Percentiles rank a stretch among this genome's conserved stretches.
These are phyloP conservation scores for Caradrina clavipalpis DNA, from an alignment of 2,888 invertebrate genomes.

Conservation along the genomic window DNA sequence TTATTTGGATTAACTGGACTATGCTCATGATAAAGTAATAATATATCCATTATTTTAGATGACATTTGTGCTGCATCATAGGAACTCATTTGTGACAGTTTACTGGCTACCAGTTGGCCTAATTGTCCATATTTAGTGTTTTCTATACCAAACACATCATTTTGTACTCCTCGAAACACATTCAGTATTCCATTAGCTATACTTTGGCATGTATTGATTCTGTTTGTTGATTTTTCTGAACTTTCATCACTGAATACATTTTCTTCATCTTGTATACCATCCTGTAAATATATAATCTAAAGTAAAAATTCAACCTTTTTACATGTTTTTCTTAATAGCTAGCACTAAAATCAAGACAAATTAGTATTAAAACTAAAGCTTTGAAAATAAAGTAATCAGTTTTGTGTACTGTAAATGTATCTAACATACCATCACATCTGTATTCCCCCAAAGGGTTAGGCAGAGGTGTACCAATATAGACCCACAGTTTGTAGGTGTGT, in stretches of 20 bases:
- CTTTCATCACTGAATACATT: constrained; percentile 69
- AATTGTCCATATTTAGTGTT: constrained; percentile 76
- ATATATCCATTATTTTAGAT: constrained; percentile 80
- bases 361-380: no score
- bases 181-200: constrained; percentile 78
- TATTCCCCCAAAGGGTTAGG: no score
- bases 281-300: constrained; percentile 63
- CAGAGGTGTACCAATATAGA: no score
- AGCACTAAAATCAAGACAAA: background rate
- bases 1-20: constrained; percentile 84
- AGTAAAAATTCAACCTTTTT: background rate
- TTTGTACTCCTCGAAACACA: constrained; percentile 80
- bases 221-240: constrained; percentile 55
- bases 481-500: no score
- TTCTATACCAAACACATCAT: constrained; percentile 78
- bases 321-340: background rate
- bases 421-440: no score
- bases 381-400: no score
- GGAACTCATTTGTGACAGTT: constrained; percentile 78
- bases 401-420: no score
- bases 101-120: constrained; percentile 76
- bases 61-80: constrained; percentile 79
- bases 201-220: constrained; percentile 72
- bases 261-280: constrained; percentile 49
- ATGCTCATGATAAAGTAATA: constrained; percentile 80